Conservation (phyloP, 2,797 vertebrate genomes). For the Atherinosoma microstoma region DNA sequence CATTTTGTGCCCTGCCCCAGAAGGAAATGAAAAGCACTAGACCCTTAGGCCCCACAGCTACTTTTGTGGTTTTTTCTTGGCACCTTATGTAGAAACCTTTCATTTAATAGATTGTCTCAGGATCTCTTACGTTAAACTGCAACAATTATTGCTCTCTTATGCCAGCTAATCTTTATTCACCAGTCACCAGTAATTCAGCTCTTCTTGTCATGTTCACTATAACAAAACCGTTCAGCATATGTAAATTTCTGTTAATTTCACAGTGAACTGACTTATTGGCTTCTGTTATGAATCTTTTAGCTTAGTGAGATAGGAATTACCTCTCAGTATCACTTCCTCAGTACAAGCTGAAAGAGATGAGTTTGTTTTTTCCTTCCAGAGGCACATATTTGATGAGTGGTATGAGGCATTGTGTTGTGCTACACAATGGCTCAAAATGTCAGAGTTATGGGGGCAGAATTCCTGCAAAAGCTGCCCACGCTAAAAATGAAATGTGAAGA, state of each 20-base stretch:
- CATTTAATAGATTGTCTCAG: conserved; percentile 14
- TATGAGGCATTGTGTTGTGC: conserved; percentile 28
- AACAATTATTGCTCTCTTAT: conserved; percentile 20
- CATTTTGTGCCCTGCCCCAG: conserved; percentile 47
- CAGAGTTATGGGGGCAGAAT: conserved; percentile 14
- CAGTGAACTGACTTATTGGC: conserved; percentile 5
- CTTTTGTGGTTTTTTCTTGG: conserved; percentile 26
- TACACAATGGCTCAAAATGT: conserved; percentile 32
- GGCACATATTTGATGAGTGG: conserved; percentile 18
- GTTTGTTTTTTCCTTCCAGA: conserved; percentile 26
- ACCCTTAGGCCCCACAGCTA: conserved; percentile 12
- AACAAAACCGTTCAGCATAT: conserved; percentile 37
- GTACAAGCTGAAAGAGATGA: not conserved
- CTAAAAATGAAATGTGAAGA: conserved; percentile 15
- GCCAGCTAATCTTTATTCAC: conserved; percentile 1
- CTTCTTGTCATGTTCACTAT: conserved; percentile 9
- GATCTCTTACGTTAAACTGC: conserved; percentile 1
- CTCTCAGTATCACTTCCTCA: conserved; percentile 28
- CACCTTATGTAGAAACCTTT: not conserved
- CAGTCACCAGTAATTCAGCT: conserved; percentile 21
- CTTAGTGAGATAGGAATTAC: not conserved
- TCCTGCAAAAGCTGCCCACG: conserved; percentile 12
- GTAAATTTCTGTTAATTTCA: conserved; percentile 5
- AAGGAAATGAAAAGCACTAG: conserved; percentile 13
- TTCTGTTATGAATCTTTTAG: conserved; percentile 1